Evolutionary conservation across 2,888 invertebrate species (phyloP).

Genomic region (Frankliniella fusca): DNA sequence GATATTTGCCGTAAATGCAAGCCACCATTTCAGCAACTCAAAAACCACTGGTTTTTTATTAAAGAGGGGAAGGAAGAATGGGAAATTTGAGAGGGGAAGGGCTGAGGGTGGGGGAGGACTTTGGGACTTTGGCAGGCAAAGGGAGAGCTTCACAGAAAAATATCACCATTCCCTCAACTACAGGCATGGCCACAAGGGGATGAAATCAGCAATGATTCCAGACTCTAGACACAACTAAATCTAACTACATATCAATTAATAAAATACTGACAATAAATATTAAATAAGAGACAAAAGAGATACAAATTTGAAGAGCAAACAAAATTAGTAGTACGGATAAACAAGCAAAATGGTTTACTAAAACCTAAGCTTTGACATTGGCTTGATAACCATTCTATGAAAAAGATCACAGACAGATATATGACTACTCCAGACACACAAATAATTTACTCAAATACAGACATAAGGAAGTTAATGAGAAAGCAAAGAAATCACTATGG

Average conservation of each 20-base stretch:
- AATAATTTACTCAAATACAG: neutral
- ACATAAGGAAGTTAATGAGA: too few species aligned
- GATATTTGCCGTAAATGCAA: too few species aligned
- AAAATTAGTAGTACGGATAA: neutral
- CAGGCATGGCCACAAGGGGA: too few species aligned
- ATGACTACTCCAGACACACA: neutral
- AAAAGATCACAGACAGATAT: slow-evolving; percentile 23
- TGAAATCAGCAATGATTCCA: too few species aligned
- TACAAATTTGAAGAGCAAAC: neutral
- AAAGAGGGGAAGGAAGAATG: neutral
- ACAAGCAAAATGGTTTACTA: neutral
- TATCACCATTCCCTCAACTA: neutral
- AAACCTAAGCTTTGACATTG: neutral
- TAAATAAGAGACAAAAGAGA: neutral
- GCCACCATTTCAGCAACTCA: too few species aligned
- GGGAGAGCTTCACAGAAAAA: neutral
- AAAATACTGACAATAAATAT: slow-evolving; percentile 11
- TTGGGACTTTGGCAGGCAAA: slow-evolving; percentile 5
- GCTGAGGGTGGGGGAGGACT: neutral
- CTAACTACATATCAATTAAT: neutral
- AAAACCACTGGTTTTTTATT: too few species aligned
- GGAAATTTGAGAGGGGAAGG: neutral
- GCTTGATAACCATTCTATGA: neutral
- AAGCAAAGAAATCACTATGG: too few species aligned
- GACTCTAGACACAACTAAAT: neutral